These are phyloP conservation scores for Psilopogon haemacephalus DNA, from an alignment of 2,113 vertebrate genomes.

Conservation along the genomic window DNA sequence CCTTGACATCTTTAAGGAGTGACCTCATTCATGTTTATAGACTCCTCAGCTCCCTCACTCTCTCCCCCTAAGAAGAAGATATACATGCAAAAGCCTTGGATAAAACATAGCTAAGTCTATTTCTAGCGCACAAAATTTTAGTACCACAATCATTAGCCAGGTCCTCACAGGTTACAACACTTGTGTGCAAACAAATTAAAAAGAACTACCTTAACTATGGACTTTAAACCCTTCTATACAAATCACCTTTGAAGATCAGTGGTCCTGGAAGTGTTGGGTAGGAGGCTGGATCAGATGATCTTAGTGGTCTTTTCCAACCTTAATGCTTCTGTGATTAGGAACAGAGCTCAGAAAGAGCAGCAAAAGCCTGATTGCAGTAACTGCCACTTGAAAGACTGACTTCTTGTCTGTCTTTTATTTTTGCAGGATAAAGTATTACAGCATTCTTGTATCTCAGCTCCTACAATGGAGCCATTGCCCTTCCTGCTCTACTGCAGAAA, in stretches of 20 bases:
- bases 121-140: neutral
- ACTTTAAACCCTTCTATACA: neutral
- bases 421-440: conserved; percentile 4
- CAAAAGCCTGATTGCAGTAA: conserved; percentile 23
- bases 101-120: neutral
- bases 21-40: too few species aligned
- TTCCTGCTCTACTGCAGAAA: neutral
- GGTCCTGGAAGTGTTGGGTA: too few species aligned
- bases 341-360: neutral
- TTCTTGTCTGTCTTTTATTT: conserved; percentile 10
- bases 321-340: too few species aligned
- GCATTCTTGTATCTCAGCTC: neutral
- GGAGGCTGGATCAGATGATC: too few species aligned
- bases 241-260: neutral
- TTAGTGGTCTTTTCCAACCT: too few species aligned
- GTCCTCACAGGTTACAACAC: neutral
- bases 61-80: neutral
- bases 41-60: too few species aligned
- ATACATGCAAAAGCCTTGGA: neutral
- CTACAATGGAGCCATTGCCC: neutral
- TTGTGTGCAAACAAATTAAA: neutral
- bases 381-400: conserved; percentile 14
- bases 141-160: conserved; percentile 13
- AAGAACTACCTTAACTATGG: neutral
- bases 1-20: too few species aligned